These are phyloP conservation scores for Chrysocyon brachyurus DNA, from an alignment of 2,797 vertebrate genomes.

Conservation along the genomic window DNA sequence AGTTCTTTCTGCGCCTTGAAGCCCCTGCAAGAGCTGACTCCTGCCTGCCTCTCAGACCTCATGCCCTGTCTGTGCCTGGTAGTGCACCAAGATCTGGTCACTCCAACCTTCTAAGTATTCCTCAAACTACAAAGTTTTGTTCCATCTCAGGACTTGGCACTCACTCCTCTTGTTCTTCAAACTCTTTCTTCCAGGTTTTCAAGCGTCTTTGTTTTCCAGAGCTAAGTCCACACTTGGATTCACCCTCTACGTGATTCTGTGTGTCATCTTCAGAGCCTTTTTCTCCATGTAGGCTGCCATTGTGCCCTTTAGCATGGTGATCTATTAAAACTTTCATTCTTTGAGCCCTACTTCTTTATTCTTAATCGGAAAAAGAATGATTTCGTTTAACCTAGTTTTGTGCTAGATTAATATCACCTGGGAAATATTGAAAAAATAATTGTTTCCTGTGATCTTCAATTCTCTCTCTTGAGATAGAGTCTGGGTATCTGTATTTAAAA, in stretches of 20 bases:
- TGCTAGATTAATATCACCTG: not conserved
- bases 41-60: not conserved
- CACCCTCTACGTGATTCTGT: not conserved
- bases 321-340: not conserved
- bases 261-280: not conserved
- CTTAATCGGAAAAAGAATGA: constrained; percentile 29
- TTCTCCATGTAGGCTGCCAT: not conserved
- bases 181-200: not conserved
- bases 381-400: constrained; percentile 24
- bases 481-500: not conserved
- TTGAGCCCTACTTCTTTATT: not conserved
- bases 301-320: not conserved
- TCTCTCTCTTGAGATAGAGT: not conserved
- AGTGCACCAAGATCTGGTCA: not conserved
- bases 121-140: not conserved
- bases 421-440: not conserved
- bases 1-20: not conserved
- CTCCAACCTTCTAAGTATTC: not conserved
- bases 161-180: not conserved
- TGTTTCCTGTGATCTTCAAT: not conserved
- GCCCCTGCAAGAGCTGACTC: too few species aligned
- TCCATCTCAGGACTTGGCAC: not conserved
- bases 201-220: not conserved
- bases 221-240: not conserved
- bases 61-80: too few species aligned